phyloP scores from a whole-genome alignment of 1,140 invertebrate species.

The Reticulitermes speratus region DNA sequence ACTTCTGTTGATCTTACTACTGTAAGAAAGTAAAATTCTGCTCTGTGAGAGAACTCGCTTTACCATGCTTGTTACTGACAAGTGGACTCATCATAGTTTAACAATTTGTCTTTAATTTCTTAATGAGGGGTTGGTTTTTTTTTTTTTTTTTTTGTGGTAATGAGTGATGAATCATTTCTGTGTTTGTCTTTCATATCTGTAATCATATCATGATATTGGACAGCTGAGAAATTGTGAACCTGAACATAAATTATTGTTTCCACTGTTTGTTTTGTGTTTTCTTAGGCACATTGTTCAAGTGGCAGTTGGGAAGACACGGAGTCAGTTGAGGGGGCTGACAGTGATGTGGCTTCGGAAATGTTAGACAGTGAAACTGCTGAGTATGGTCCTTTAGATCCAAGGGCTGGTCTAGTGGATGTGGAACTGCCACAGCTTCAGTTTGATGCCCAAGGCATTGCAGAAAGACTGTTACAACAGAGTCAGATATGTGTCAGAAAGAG shows the following conservation, averaged over 20 bases:
- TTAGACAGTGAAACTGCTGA: slow-evolving; percentile 36
- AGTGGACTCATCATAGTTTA: too few species aligned
- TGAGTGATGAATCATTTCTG: background rate
- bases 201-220: background rate
- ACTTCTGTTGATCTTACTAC: too few species aligned
- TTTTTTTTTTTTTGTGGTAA: slow-evolving; percentile 26
- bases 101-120: too few species aligned
- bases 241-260: too few species aligned
- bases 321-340: slow-evolving; percentile 44
- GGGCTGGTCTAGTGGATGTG: slow-evolving; percentile 75
- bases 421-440: slow-evolving; percentile 67
- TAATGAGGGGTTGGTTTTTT: too few species aligned
- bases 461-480: slow-evolving; percentile 43
- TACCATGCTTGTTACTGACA: too few species aligned
- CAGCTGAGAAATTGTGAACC: too few species aligned
- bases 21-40: too few species aligned
- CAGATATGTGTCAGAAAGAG: background rate
- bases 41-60: too few species aligned
- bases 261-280: background rate
- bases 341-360: slow-evolving; percentile 37
- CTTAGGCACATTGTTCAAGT: slow-evolving; percentile 65
- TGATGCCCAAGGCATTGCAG: slow-evolving; percentile 52
- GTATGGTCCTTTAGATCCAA: slow-evolving; percentile 62
- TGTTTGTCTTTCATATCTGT: background rate
- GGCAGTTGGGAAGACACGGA: slow-evolving; percentile 60